Base-by-base conservation (phyloP, 2,797 vertebrate genomes). In the Helarctos malayanus region DNA sequence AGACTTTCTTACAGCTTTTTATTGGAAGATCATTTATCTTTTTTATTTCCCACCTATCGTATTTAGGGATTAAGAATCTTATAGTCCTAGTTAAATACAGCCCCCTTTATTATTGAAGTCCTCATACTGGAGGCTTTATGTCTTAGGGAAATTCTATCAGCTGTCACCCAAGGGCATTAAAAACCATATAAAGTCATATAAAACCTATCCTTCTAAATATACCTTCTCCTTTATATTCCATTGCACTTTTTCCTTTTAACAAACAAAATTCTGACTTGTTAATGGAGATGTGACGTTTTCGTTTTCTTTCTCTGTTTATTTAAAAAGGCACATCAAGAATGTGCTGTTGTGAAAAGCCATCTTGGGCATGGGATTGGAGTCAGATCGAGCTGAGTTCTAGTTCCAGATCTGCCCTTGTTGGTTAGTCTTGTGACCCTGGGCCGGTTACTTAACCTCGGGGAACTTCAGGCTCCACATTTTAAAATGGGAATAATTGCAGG, bases 21-120 rank as follows among this genome's bases (percentile, higher is more conserved):
- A 73, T 85, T 83, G 68, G 92, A 95, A 97, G 52, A 95, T 81
- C 56, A 69, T 90, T 91, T 87, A 87, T 92, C 93, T 89, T 87
- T 95, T 92, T 93, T 78, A 56, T 86, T 83, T 92, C 32, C 29
- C 16, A 41, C 73, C 23, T 84, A 84, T 83, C 73, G 41, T 97
- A 80, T 89, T 94, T 95, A 94, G 78, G 92, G 79, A 80, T 65
- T 88, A 76, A 89, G 56, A 94, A 54, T 96, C 71, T 78, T 92
- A 57, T 1, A 89, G 45, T 38, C 15, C 59, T 86, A 81, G 56
- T 90, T 96, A 94, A 90, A 85, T 89, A 54, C 56, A 95, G 68
- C 32, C n/a, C 23, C 21, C 14, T 82, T 71, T 89, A 79, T 56
- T 75, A 63, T 21, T 56, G 69, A 94, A 87, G 49, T 18, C n/a